Evolutionary conservation across 2,797 vertebrate genomes (phyloP).

Genomic region (Ficedula albicollis): DNA sequence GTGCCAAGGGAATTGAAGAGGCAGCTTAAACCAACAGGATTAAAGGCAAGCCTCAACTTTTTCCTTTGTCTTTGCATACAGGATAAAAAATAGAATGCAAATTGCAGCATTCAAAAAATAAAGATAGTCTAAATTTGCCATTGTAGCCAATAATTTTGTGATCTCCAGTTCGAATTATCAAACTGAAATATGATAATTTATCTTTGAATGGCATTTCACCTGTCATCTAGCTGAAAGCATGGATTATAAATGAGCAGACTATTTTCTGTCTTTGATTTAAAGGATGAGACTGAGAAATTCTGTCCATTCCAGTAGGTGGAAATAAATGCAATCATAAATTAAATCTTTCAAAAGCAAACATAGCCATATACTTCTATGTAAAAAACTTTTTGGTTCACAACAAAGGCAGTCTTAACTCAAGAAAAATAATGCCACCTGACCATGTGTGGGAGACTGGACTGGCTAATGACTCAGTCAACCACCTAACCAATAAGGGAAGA

Average conservation of each 20-base stretch:
- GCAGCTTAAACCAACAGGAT: neutral
- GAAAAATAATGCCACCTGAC: neutral
- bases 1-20: neutral
- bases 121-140: neutral
- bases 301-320: neutral
- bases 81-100: neutral
- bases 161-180: neutral
- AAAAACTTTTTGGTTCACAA: neutral
- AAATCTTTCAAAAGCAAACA: neutral
- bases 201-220: neutral
- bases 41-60: neutral
- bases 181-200: neutral
- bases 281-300: neutral
- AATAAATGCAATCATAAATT: neutral
- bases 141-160: neutral
- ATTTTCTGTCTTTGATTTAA: neutral
- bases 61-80: neutral
- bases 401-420: neutral
- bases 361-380: neutral
- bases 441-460: neutral
- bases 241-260: neutral
- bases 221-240: neutral
- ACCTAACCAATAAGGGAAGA: neutral
- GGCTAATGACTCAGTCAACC: neutral
- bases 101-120: neutral